Percentiles rank a stretch among this genome's conserved stretches.
phyloP scores from a whole-genome alignment of 2,113 vertebrate species.

The Rattus rattus region DNA sequence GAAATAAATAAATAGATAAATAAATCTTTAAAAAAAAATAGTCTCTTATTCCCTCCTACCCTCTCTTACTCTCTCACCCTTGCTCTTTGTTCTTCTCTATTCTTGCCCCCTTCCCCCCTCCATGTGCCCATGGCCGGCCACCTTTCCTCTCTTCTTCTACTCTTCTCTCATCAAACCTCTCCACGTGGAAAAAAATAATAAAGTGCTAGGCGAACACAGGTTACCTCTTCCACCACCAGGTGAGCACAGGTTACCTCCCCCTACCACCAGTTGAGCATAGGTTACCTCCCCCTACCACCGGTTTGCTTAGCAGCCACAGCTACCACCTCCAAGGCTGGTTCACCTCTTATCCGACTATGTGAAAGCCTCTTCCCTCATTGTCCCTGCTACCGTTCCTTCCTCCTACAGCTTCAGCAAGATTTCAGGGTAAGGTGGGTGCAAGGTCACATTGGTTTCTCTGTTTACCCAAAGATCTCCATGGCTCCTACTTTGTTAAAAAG shows the following conservation, averaged over 20 bases:
- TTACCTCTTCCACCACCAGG: background rate
- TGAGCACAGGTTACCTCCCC: background rate
- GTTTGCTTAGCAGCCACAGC: background rate
- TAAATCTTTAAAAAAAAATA: no score
- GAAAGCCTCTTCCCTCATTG: background rate
- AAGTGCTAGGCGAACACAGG: background rate
- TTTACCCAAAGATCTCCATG: background rate
- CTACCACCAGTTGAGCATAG: background rate
- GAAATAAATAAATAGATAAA: no score
- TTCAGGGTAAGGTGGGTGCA: background rate
- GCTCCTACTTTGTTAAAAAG: background rate
- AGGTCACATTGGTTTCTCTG: background rate
- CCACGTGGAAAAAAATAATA: no score
- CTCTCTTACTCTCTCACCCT: no score
- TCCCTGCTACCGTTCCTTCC: background rate
- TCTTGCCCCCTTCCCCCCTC: no score
- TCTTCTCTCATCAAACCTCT: no score
- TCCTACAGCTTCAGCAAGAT: background rate
- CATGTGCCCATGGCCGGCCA: no score
- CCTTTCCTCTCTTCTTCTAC: no score
- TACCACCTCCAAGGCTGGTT: background rate
- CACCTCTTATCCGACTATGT: accelerated
- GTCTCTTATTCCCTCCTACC: no score
- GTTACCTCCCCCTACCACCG: background rate
- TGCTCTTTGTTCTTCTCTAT: no score